These are phyloP conservation scores for Furcifer pardalis DNA, from an alignment of 2,797 vertebrate species.

Conservation along the genomic window DNA sequence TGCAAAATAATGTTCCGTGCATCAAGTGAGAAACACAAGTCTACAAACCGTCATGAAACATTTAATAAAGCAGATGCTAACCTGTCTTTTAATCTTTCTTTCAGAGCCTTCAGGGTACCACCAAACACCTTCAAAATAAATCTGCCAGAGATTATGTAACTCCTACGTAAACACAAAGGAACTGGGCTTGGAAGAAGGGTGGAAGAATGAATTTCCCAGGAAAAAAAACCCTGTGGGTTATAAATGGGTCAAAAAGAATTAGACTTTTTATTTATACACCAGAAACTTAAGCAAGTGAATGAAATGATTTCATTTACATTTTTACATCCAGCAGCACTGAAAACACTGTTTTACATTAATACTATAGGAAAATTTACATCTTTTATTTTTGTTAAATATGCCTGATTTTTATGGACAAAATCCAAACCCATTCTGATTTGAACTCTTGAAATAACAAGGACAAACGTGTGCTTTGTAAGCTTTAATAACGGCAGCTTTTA, in stretches of 20 bases:
- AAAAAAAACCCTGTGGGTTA: constrained; percentile 77
- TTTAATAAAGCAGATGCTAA: constrained; percentile 23
- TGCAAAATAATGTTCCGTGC: background rate
- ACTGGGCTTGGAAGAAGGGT: constrained; percentile 59
- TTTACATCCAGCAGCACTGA: constrained; percentile 83
- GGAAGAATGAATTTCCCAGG: constrained; percentile 67
- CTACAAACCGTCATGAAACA: background rate
- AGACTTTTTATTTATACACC: constrained; percentile 85
- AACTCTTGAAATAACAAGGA: constrained; percentile 70
- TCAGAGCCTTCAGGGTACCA: constrained; percentile 36
- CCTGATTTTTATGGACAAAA: constrained; percentile 74
- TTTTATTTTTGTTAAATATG: constrained; percentile 70
- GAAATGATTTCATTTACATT: constrained; percentile 84
- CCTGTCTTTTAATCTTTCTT: constrained; percentile 31
- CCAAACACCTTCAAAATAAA: constrained; percentile 40
- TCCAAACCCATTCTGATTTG: constrained; percentile 60
- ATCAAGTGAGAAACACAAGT: background rate
- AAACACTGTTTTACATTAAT: constrained; percentile 83
- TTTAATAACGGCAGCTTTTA: constrained; percentile 65
- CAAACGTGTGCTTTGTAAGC: constrained; percentile 56
- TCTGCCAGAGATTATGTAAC: constrained; percentile 53
- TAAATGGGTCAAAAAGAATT: constrained; percentile 83
- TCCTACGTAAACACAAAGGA: constrained; percentile 43
- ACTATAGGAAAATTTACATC: constrained; percentile 82
- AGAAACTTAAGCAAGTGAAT: constrained; percentile 82